Conservation (phyloP, 2,797 vertebrate species). For the Rhinatrema bivittatum region DNA sequence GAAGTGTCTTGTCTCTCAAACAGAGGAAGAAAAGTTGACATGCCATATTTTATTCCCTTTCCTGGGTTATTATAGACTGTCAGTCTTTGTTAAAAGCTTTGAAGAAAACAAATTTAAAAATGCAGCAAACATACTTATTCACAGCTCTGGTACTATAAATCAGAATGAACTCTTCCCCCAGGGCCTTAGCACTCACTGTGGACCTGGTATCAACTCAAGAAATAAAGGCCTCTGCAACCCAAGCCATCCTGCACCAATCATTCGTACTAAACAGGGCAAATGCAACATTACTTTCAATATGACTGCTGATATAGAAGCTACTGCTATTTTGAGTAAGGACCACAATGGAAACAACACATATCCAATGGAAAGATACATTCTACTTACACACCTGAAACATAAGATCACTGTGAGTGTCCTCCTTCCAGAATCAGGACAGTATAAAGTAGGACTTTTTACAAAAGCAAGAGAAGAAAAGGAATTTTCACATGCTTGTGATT, state of each 20-base stretch:
- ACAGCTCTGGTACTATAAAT: conserved; percentile 37
- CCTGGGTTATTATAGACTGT: conserved; percentile 62
- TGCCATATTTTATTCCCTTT: conserved; percentile 58
- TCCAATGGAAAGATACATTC: conserved; percentile 53
- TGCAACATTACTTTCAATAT: conserved; percentile 70
- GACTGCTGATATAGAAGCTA: conserved; percentile 30
- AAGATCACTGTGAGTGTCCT: conserved; percentile 63
- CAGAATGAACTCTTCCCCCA: conserved; percentile 57
- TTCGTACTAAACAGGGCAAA: conserved; percentile 60
- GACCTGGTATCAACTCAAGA: conserved; percentile 55
- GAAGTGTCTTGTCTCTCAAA: conserved; percentile 64
- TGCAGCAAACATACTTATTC: conserved; percentile 57
- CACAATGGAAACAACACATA: not conserved
- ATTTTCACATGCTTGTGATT: conserved; percentile 63
- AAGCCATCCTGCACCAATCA: conserved; percentile 49
- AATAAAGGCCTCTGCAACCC: conserved; percentile 56
- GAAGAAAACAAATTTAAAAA: conserved; percentile 57
- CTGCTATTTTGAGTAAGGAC: conserved; percentile 40
- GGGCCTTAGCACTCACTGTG: conserved; percentile 50
- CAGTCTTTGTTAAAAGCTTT: conserved; percentile 61
- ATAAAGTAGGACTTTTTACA: conserved; percentile 61
- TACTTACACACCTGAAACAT: conserved; percentile 60
- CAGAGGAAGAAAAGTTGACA: conserved; percentile 48
- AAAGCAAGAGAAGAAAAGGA: conserved; percentile 35
- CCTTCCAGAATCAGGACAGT: conserved; percentile 48